phyloP scores from a whole-genome alignment of 2,797 vertebrate species.

The Arremon brunneinucha region DNA sequence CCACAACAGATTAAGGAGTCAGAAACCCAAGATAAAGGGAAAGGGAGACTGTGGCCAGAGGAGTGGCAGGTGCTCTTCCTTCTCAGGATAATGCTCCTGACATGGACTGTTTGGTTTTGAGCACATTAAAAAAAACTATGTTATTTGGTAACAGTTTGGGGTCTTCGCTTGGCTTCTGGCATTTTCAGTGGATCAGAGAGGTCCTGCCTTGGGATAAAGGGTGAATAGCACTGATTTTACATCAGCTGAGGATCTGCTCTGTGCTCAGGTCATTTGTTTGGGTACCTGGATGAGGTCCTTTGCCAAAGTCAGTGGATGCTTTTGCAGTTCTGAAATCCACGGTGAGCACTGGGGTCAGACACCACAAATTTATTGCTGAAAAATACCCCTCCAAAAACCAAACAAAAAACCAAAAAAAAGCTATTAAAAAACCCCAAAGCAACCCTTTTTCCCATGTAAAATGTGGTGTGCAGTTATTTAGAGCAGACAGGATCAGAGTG shows the following conservation, averaged over 20 bases:
- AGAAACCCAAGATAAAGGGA: slow-evolving; percentile 52
- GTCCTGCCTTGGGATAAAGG: not conserved
- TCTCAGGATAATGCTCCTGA: not conserved
- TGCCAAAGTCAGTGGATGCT: not conserved
- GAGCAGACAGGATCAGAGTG: not conserved
- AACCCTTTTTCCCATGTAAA: not conserved
- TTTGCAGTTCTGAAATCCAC: not conserved
- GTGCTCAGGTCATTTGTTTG: not conserved
- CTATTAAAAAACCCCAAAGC: not conserved
- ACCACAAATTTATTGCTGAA: not conserved
- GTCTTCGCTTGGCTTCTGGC: not conserved
- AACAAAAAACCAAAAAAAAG: not conserved
- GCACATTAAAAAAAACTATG: fast-evolving
- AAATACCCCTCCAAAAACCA: not conserved
- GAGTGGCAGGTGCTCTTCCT: slow-evolving; percentile 43
- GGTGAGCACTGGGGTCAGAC: not conserved
- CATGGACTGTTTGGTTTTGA: not conserved
- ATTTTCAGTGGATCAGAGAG: not conserved
- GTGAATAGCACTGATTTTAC: not conserved
- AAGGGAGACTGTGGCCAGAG: slow-evolving; percentile 8
- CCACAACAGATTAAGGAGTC: slow-evolving; percentile 66
- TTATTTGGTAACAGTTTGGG: not conserved
- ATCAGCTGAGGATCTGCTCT: not conserved
- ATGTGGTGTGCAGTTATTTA: not conserved
- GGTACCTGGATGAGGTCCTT: not conserved